Evolutionary conservation across 1,140 invertebrate genomes (phyloP).

Genomic region (Orchesella cincta): DNA sequence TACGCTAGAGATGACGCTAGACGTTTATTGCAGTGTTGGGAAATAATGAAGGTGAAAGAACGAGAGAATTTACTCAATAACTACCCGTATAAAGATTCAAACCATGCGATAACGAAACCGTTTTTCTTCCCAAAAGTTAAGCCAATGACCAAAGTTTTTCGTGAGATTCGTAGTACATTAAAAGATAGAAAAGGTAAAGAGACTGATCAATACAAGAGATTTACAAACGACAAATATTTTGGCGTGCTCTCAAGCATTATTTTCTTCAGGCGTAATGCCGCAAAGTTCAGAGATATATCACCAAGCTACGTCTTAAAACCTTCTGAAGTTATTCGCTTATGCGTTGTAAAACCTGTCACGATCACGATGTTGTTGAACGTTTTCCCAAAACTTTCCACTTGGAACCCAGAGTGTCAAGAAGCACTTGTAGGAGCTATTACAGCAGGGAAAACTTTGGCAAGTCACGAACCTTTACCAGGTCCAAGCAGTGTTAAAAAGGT

Average conservation of each 20-base stretch:
- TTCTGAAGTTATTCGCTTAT: not conserved
- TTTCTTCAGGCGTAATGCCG: not conserved
- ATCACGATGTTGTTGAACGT: not conserved
- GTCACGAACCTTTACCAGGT: no score
- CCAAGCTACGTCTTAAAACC: not conserved
- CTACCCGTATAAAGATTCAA: not conserved
- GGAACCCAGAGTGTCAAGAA: not conserved
- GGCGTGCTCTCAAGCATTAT: not conserved
- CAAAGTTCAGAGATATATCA: not conserved
- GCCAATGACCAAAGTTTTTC: not conserved
- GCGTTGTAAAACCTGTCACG: not conserved
- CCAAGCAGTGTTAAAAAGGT: no score
- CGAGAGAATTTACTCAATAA: not conserved
- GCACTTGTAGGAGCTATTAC: not conserved
- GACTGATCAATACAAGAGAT: not conserved
- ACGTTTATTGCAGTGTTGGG: not conserved
- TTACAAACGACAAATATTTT: not conserved
- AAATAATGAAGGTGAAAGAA: not conserved
- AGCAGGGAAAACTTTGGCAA: not conserved
- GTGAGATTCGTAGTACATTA: no score
- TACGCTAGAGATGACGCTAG: not conserved
- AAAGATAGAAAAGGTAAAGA: not conserved
- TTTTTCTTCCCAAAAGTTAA: not conserved
- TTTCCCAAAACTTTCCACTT: not conserved
- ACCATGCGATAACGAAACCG: not conserved